These are phyloP conservation scores for Pantelozetes paolii DNA, from an alignment of 2,888 invertebrate genomes.

Conservation along the genomic window DNA sequence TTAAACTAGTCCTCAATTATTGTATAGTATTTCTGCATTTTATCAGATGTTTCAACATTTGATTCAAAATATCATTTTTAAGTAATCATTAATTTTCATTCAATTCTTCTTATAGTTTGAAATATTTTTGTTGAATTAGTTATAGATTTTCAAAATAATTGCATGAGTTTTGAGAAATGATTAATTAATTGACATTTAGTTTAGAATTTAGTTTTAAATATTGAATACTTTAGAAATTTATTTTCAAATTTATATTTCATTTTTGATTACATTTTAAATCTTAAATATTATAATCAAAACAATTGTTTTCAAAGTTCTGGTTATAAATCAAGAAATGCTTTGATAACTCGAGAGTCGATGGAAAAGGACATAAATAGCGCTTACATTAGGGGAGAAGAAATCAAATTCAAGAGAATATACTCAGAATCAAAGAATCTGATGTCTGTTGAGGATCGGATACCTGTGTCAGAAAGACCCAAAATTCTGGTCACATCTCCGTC, in stretches of 20 bases:
- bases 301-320: conserved; percentile 17
- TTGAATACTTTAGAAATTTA: background rate
- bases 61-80: too few relatives aligned
- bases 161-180: too few relatives aligned
- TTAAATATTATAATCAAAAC: background rate
- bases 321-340: background rate
- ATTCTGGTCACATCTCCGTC: conserved; percentile 30
- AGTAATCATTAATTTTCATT: too few relatives aligned
- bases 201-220: background rate
- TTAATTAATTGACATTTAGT: too few relatives aligned
- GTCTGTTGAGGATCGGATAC: background rate
- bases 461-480: conserved; percentile 17
- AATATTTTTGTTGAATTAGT: too few relatives aligned
- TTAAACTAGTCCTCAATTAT: too few relatives aligned
- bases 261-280: background rate
- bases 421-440: background rate
- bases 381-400: background rate
- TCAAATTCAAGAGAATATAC: background rate
- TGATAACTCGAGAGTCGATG: conserved; percentile 8
- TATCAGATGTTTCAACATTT: too few relatives aligned
- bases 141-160: too few relatives aligned
- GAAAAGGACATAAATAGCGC: conserved; percentile 18
- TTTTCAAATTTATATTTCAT: too few relatives aligned
- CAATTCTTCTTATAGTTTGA: too few relatives aligned
- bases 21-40: too few relatives aligned